A percentile compares a stretch with the other conserved stretches of the same genome.
phyloP scores from a whole-genome alignment of 2,888 invertebrate genomes.

The Ommatoiulus sabulosus region DNA sequence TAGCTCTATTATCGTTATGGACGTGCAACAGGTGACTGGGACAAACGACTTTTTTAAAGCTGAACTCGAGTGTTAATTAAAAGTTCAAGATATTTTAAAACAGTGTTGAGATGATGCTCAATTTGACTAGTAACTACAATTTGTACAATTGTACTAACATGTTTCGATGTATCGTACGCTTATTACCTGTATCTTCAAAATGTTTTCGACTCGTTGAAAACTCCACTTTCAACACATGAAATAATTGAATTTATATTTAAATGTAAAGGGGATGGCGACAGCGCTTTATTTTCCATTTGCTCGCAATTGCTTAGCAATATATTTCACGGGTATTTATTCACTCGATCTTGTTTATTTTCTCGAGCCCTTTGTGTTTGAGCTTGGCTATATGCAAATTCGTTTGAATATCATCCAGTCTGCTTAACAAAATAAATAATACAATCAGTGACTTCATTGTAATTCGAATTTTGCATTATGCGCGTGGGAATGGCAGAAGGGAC shows the following conservation, averaged over 20 bases:
- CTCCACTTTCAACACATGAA: neutral
- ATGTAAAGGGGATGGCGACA: neutral
- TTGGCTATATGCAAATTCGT: conserved; percentile 2
- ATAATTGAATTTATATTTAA: conserved; percentile 24
- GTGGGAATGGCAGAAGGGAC: neutral
- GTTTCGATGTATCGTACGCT: too few relatives aligned
- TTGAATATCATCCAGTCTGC: neutral
- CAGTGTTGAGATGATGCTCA: too few relatives aligned
- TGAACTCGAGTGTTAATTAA: too few relatives aligned
- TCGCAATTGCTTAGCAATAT: neutral
- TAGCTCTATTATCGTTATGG: too few relatives aligned
- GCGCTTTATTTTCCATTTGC: conserved; percentile 15
- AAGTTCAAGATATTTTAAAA: too few relatives aligned
- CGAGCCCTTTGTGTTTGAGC: neutral
- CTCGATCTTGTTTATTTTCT: conserved; percentile 23
- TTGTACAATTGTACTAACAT: too few relatives aligned
- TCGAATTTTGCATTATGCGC: conserved; percentile 42
- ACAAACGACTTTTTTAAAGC: too few relatives aligned
- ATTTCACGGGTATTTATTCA: conserved; percentile 24
- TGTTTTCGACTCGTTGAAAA: too few relatives aligned
- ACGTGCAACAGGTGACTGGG: too few relatives aligned
- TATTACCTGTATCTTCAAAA: too few relatives aligned
- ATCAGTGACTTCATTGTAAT: conserved; percentile 37
- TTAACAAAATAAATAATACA: conserved; percentile 38
- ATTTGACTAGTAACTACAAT: too few relatives aligned